Percentiles rank a stretch among this genome's conserved stretches.
phyloP scores from a whole-genome alignment of 2,113 vertebrate genomes.

The Telmatochromis sp. region DNA sequence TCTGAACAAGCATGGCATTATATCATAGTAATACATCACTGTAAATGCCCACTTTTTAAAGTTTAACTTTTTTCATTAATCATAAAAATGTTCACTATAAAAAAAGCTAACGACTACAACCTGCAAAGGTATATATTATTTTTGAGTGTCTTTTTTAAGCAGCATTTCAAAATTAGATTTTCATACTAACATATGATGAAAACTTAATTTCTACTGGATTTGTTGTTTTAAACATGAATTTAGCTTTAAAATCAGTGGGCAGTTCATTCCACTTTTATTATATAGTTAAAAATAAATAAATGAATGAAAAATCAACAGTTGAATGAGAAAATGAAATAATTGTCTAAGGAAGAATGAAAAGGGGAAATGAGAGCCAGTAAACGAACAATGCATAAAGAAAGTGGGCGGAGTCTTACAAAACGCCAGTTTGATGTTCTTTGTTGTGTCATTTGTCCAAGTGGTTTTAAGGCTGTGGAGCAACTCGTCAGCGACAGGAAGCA shows the following conservation, averaged over 20 bases:
- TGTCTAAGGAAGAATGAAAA: rapidly evolving
- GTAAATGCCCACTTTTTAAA: no score
- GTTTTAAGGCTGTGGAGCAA: background rate
- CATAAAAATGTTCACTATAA: no score
- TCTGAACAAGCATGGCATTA: no score
- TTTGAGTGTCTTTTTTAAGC: background rate
- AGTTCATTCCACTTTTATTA: background rate
- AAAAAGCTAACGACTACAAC: background rate
- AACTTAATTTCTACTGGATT: background rate
- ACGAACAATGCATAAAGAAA: background rate
- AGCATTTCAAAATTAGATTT: background rate
- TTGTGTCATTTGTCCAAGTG: background rate
- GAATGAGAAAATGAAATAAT: rapidly evolving
- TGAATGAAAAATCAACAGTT: rapidly evolving
- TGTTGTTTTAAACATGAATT: background rate
- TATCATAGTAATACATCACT: no score
- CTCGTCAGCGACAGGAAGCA: background rate
- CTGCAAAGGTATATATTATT: background rate
- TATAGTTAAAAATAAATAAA: background rate
- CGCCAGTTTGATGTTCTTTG: background rate
- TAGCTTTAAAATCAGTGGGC: background rate
- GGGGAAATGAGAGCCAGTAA: background rate
- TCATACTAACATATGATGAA: background rate
- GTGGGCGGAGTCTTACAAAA: rapidly evolving
- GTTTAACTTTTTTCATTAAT: no score